Base-by-base conservation (phyloP, 2,888 invertebrate genomes). In the Omphaloscelis lunosa region DNA sequence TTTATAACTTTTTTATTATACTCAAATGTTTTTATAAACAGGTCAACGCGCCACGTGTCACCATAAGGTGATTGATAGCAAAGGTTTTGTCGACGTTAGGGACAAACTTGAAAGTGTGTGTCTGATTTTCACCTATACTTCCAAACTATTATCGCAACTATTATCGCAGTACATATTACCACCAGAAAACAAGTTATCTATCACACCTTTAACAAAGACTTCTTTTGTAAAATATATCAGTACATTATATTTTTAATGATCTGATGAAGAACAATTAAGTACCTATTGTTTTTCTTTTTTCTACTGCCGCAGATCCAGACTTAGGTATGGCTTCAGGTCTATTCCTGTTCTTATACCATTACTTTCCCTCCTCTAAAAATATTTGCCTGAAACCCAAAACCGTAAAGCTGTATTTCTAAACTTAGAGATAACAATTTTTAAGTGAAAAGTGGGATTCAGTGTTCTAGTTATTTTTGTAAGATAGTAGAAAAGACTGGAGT, bases 341-440 rank as follows among this genome's bases (percentile, higher is more conserved):
- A 56, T 39, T 65, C 41, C 20, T 15, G 1, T 75, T 80, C 34
- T 29, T 66, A 27, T 45, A 58, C 23, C 20, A n/a, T 29, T n/a
- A 51, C 1, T 62, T 34, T 27, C 20, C n/a, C 67, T 41, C 53
- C 27, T 80, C n/a, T 71, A 29, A 68, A 76, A 80, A 73, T 71
- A 74, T 83, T 76, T 70, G 15, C 53, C 11, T 66, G 12, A 41
- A 56, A 67, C 62, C 56, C 17, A 68, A 76, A 71, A 39, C 23
- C 23, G 20, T 7, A 20, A 51, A 20, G 17, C 41, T 78, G 73
- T 75, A 62, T 75, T 81, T 81, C 29, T 70, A 59, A 77, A 81
- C 74, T 74, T 65, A 45, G 34, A 61, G 53, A 80, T 80, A 74
- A 61, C 48, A 80, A 56, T 34, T 80, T 80, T 75, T 61, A 63